Conservation (phyloP, 1,140 invertebrate species). For the Meloidogyne chitwoodi region DNA sequence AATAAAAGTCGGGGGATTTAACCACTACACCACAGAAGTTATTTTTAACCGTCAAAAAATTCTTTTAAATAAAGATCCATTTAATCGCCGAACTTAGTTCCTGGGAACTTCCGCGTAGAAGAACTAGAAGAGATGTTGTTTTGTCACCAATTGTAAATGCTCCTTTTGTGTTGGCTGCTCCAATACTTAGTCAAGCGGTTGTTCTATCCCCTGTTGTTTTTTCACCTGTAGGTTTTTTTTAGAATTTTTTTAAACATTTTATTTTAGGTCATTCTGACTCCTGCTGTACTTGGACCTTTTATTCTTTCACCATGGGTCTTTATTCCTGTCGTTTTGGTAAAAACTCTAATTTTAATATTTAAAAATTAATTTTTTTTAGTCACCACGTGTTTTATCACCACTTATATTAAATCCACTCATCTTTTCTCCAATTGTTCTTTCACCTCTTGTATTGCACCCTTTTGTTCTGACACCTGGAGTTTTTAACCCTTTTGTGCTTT, state of each 20-base stretch:
- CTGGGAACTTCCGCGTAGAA: neutral
- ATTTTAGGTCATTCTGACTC: slow-evolving; percentile 40
- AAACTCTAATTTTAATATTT: no score
- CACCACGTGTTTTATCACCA: slow-evolving; percentile 42
- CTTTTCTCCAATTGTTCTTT: slow-evolving; percentile 35
- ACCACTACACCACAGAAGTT: no score
- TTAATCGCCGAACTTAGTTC: neutral
- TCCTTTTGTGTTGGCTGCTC: slow-evolving; percentile 2
- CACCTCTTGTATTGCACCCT: slow-evolving; percentile 32
- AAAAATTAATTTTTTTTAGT: slow-evolving; percentile 32
- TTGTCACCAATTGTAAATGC: slow-evolving; percentile 2
- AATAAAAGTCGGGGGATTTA: no score
- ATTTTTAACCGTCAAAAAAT: no score
- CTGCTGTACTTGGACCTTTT: slow-evolving; percentile 45
- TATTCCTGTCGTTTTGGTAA: slow-evolving; percentile 44
- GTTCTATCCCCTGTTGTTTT: slow-evolving; percentile 44
- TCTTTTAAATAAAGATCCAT: neutral
- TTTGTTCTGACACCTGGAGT: slow-evolving; percentile 27
- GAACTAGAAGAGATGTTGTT: neutral
- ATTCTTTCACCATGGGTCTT: slow-evolving; percentile 52
- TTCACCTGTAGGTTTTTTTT: slow-evolving; percentile 5
- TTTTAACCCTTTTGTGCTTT: slow-evolving; percentile 36
- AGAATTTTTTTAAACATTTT: neutral
- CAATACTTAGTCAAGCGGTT: slow-evolving; percentile 29
- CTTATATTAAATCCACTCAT: slow-evolving; percentile 29